These are phyloP conservation scores for Noctua fimbriata DNA, from an alignment of 2,888 invertebrate genomes.

Conservation along the genomic window DNA sequence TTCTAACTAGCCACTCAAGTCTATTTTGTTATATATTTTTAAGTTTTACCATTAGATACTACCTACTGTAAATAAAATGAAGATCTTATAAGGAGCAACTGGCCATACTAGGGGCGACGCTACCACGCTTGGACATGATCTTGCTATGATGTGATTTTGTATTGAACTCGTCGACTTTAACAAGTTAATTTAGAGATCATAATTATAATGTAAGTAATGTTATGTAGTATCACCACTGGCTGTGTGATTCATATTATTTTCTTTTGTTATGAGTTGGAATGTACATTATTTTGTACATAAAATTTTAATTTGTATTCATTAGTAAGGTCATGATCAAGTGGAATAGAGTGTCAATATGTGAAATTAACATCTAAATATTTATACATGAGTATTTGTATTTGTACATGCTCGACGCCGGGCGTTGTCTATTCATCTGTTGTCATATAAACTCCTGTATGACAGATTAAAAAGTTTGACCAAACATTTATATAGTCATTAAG, in stretches of 20 bases:
- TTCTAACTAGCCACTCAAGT: conserved; percentile 85
- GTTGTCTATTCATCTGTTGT: conserved; percentile 30
- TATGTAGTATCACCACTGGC: conserved; percentile 62
- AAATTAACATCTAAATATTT: conserved; percentile 74
- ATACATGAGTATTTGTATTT: conserved; percentile 69
- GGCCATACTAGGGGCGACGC: conserved; percentile 75
- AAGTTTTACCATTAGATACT: conserved; percentile 86
- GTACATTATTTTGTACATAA: conserved; percentile 59
- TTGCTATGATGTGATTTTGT: conserved; percentile 52
- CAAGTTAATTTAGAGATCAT: conserved; percentile 52
- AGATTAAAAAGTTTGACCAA: conserved; percentile 61
- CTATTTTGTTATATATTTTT: conserved; percentile 90
- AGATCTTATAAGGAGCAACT: conserved; percentile 83
- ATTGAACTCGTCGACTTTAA: conserved; percentile 47
- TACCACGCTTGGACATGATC: conserved; percentile 71
- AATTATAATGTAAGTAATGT: conserved; percentile 59
- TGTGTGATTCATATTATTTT: conserved; percentile 63
- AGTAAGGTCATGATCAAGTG: conserved; percentile 63
- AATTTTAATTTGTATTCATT: conserved; percentile 53
- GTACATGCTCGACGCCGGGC: conserved; percentile 41
- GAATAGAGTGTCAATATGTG: conserved; percentile 70
- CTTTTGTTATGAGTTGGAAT: conserved; percentile 59
- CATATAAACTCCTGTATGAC: conserved; percentile 39
- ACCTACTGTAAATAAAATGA: conserved; percentile 84
- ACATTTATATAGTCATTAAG: conserved; percentile 62